Evolutionary conservation across 92 coral and sea anemone genomes (phyloP), one percentile per base, ranked within the genome.

Genomic region (Isaurus tuberculatus): DNA sequence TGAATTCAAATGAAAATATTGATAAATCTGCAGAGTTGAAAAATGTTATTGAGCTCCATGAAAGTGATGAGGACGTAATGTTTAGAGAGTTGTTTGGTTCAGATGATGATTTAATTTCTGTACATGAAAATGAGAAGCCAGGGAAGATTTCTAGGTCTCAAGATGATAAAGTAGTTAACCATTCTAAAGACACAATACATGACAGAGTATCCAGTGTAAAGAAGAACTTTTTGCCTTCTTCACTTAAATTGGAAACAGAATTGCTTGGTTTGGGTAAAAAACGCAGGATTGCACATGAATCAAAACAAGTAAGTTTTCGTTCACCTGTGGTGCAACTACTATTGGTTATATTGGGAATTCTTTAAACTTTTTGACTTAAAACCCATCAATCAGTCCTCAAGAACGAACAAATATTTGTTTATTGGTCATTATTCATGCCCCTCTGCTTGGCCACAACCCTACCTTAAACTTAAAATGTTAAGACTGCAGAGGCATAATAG

Each of bases 201-300:
- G 36, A 23, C n/a, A 75, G 55, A 55, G 8, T 19, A 11, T 53
- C 30, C 44, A 30, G 34, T 34, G 30, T 73, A 4, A 34, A 79
- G 4, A 34, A 74, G 20, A 44, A 60, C 0, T 75, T 86, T 19
- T 80, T 69, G 19, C 63, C 48, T 19, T 87, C 91, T 25, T 87
- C 77, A 28, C 67, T 83, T 30, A 19, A 86, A 8, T 70, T 85
- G 10, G 63, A 86, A 28, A 84, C 83, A 23, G 89, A 87, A 19
- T 13, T 92, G 25, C 90, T 89, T 31, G 98, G 97, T 22, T 75
- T 97, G 30, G 93, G 90, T 29, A 97, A 97, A 79, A 97, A 97
- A 83, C 96, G 78, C 55, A 91, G 99, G 33, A 91, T 97, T 40
- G 99, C 99, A 37, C 99, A 97, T 79, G 79, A 86, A 16, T 88